Evolutionary conservation across 2,113 vertebrate genomes (phyloP).

Genomic region (Albula goreensis): DNA sequence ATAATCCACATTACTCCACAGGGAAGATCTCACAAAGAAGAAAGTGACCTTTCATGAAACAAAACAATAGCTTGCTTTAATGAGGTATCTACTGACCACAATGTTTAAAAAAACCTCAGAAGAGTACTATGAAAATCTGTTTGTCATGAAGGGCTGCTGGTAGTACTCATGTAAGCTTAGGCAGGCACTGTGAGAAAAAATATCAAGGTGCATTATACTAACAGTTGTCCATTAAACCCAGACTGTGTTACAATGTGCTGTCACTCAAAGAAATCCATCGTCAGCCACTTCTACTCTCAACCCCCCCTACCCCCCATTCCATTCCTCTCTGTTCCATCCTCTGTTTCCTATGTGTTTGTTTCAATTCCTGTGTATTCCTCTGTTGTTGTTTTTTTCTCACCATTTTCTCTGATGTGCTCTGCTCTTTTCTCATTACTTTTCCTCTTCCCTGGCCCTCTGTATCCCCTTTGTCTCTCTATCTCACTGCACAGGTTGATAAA

Average conservation of each 20-base stretch:
- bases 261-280: background rate
- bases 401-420: too few species aligned
- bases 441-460: background rate
- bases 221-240: background rate
- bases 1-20: too few species aligned
- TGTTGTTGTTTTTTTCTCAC: too few species aligned
- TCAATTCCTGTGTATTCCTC: background rate
- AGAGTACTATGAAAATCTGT: background rate
- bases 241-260: background rate
- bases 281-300: background rate
- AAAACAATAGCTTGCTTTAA: too few species aligned
- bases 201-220: background rate
- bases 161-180: background rate
- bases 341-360: background rate
- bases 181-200: background rate
- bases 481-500: slow-evolving; percentile 49
- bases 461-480: slow-evolving; percentile 20
- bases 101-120: background rate
- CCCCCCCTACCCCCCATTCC: background rate
- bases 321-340: background rate
- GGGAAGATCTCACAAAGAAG: too few species aligned
- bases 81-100: too few species aligned
- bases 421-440: too few species aligned
- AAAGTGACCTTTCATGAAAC: too few species aligned
- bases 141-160: background rate